These are phyloP conservation scores for Scortum barcoo DNA, from an alignment of 2,113 vertebrate species.

Conservation along the genomic window DNA sequence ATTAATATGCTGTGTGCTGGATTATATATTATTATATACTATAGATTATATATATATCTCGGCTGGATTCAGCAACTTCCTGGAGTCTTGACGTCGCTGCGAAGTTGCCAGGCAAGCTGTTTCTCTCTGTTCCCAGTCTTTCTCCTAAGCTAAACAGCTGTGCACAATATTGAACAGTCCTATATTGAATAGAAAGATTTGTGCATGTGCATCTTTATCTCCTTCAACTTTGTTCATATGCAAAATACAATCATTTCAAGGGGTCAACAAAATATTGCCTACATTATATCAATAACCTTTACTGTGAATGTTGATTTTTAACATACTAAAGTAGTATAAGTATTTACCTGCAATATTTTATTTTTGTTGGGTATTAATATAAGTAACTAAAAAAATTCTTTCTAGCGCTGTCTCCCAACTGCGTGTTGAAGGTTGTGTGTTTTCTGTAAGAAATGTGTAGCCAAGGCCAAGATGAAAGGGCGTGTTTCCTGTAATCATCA, in stretches of 20 bases:
- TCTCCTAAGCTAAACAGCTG: not conserved
- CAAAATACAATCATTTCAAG: not conserved
- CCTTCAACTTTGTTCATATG: not conserved
- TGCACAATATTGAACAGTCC: too few species aligned
- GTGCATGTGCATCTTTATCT: not conserved
- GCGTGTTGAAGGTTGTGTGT: not conserved
- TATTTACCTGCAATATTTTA: too few species aligned
- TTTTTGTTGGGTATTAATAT: too few species aligned
- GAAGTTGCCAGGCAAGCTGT: not conserved
- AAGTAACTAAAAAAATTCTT: not conserved
- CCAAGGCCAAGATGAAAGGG: not conserved
- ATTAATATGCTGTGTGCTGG: not conserved
- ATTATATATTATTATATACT: too few species aligned
- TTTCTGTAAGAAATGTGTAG: not conserved
- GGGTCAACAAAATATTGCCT: not conserved
- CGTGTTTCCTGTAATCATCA: constrained; percentile 26
- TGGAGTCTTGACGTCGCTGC: too few species aligned
- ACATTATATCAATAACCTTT: too few species aligned
- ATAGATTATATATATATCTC: too few species aligned
- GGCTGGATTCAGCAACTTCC: too few species aligned
- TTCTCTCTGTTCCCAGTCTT: not conserved
- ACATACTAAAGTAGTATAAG: too few species aligned
- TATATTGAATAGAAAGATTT: not conserved
- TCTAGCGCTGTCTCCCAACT: not conserved
- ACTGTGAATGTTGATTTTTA: not conserved